phyloP scores from a whole-genome alignment of 1,140 invertebrate species.

The Drosophila sturtevanti region DNA sequence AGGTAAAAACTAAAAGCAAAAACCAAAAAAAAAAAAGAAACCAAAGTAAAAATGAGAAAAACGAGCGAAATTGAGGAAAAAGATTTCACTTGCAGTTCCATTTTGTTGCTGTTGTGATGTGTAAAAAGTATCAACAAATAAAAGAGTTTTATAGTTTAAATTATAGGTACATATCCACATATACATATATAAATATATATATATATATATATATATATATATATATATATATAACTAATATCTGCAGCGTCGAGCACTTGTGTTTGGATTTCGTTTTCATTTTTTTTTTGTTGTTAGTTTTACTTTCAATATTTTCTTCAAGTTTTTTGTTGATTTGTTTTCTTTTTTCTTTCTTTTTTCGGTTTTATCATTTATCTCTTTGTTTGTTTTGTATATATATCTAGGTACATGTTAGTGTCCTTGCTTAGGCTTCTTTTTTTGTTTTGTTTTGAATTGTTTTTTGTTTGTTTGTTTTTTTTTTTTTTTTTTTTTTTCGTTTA shows the following conservation, averaged over 20 bases:
- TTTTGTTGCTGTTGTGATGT: background rate
- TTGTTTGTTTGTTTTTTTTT: slow-evolving; percentile 27
- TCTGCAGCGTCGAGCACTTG: slow-evolving; percentile 75
- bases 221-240: slow-evolving; percentile 54
- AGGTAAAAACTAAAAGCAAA: background rate
- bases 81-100: background rate
- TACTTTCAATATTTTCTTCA: background rate
- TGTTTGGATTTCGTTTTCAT: slow-evolving; percentile 56
- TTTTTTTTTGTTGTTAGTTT: slow-evolving; percentile 16
- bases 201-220: background rate
- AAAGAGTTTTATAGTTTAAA: background rate
- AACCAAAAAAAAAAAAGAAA: background rate
- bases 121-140: background rate
- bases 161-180: background rate
- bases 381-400: slow-evolving; percentile 67
- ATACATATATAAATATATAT: background rate
- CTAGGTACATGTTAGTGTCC: slow-evolving; percentile 80
- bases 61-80: background rate
- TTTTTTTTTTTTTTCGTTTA: slow-evolving; percentile 41
- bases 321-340: slow-evolving; percentile 28
- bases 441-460: slow-evolving; percentile 45
- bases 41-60: background rate
- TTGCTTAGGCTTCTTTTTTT: slow-evolving; percentile 66
- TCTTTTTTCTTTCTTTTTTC: slow-evolving; percentile 23
- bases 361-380: slow-evolving; percentile 35